Base-by-base conservation (phyloP, 2,113 vertebrate species). In the Silurus meridionalis region DNA sequence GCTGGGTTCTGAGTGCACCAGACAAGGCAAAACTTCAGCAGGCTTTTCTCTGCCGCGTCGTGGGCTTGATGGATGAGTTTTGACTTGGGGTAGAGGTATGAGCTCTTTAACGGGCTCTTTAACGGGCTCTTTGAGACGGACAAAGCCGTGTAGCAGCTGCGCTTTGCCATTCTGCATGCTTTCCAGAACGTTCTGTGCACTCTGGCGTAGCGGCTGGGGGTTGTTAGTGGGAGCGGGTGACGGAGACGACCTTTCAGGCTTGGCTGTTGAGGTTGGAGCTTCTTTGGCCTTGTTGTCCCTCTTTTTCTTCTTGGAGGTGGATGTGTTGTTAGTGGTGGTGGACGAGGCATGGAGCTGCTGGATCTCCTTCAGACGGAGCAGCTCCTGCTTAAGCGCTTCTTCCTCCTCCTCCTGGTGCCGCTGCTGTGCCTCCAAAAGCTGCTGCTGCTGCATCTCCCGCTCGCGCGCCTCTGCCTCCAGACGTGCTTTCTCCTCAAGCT, bases 401-500 rank as follows among this genome's bases (percentile, higher is more conserved):
- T 97, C 96, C 55, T 97, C 96, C 78, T 96, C 96, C 89, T 93
- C 90, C 89, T 91, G 92, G 64, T 93, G 94, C 69, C 89, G 93
- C 6, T 90, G 94, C 80, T 94, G 92, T 75, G 95, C 95, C 69
- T 96, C 96, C 86, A 96, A 95, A 0, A 96, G 91, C 85, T 94
- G 88, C 84, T 95, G 94, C 72, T 83, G 74, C 75, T 86, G 80
- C 55, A 84, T 69, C 87, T 97, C 97, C 75, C 95, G 93, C 87
- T 97, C 96, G 50, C 96, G 92, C 74, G 96, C 96, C 92, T 97
- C 97, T 0, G 96, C 97, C 91, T 99, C 98, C 57, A 96, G 91
- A 25, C 97, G 97, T 1, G 97, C 97, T 90, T 98, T 99, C 91
- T 99, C 98, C 90, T 99, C 97, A 91, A 98, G 94, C 98, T 99